A percentile compares a stretch with the other conserved stretches of the same genome.
These are phyloP conservation scores for Callyntrura sp. DNA, from an alignment of 2,888 invertebrate species.

Conservation along the genomic window DNA sequence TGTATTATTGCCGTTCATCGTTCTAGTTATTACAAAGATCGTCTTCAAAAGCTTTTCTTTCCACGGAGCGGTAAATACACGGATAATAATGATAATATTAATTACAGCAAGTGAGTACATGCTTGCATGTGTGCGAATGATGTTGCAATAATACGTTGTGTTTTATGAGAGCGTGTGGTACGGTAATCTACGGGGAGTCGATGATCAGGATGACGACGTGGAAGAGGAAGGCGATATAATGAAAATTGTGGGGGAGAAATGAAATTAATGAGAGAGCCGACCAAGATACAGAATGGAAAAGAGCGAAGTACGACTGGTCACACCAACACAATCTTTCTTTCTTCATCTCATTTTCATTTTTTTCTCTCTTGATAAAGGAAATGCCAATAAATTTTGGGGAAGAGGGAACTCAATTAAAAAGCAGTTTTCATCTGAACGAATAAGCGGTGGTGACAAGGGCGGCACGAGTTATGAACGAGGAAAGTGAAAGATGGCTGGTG, in stretches of 20 bases:
- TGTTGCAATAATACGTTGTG: not conserved
- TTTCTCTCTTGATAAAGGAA: not conserved
- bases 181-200: no score
- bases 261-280: slow-evolving; percentile 6
- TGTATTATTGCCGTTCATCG: not conserved
- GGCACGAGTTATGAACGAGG: not conserved
- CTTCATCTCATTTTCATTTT: no score
- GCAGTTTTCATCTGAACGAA: not conserved
- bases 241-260: not conserved
- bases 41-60: no score
- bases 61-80: no score
- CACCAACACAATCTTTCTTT: not conserved
- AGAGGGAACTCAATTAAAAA: slow-evolving; percentile 15
- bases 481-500: not conserved
- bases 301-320: no score
- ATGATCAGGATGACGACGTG: not conserved
- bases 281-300: not conserved
- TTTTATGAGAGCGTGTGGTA: not conserved
- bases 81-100: no score
- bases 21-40: not conserved
- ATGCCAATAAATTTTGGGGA: slow-evolving; percentile 3
- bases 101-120: no score
- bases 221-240: not conserved
- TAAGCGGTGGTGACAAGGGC: not conserved
- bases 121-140: no score